Base-by-base conservation (phyloP, 2,113 vertebrate species). In the Asarcornis scutulata region DNA sequence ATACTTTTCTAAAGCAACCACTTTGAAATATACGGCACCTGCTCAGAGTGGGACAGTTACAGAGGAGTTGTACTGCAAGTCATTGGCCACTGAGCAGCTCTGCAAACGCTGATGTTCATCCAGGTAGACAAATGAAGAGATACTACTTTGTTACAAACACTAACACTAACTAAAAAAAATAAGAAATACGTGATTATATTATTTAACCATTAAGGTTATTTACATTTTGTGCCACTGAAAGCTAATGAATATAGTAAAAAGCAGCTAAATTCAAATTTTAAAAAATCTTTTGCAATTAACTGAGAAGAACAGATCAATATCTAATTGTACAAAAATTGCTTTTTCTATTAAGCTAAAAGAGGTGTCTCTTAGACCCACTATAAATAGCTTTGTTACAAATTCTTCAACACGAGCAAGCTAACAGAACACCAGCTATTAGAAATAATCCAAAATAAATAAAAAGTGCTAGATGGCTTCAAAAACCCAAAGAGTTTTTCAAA, bases 241-340 rank as follows among this genome's bases (percentile, higher is more conserved):
- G 68, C 40, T 79, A 94, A 34, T 31, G 27, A 75, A 84, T 26
- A 42, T 52, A 83, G n/a, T 46, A 85, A 96, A 73, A 93, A 96
- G 91, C 64, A 85, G 81, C 60, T 74, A 93, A 81, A 95, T 3
- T 89, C 23, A 92, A 91, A 53, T 60, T 88, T 52, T 3, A 11
- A 73, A 82, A 91, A 88, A 71, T 74, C 14, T 93, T 88, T 82
- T 64, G 53, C 77, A 97, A 92, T 96, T 96, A 97, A 83, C 81
- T 94, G 81, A 20, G 82, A 95, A 93, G 82, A 89, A 69, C 7
- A 89, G 46, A 88, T 96, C 64, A 82, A 94, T 94, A 96, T 14
- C 78, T 88, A 96, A 94, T 90, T 67, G 62, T 25, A 83, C 75
- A 88, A 91, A 88, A 76, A 88, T n/a, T 62, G 44, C 58, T 62